A percentile compares a stretch with the other conserved stretches of the same genome.
phyloP scores from a whole-genome alignment of 2,113 vertebrate species.

The Malurus elegans region DNA sequence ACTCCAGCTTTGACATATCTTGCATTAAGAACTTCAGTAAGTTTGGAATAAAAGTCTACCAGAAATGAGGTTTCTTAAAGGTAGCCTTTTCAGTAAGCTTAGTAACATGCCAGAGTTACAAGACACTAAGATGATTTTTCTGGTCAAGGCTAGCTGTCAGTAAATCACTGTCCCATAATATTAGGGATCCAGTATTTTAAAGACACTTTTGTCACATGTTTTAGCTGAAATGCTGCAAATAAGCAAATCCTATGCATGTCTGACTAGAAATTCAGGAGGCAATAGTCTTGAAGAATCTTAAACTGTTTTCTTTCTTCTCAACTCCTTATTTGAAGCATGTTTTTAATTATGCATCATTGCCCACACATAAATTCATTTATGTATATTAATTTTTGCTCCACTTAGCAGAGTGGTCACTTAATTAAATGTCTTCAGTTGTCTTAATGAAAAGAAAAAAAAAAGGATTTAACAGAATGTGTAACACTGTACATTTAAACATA shows the following conservation, averaged over 20 bases:
- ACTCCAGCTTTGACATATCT: neutral
- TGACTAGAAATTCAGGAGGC: constrained; percentile 28
- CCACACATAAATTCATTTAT: constrained; percentile 76
- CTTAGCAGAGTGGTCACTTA: constrained; percentile 82
- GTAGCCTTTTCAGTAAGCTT: neutral
- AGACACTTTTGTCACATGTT: neutral
- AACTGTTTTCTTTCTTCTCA: constrained; percentile 64
- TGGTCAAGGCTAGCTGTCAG: neutral
- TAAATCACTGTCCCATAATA: neutral
- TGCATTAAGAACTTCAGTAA: neutral
- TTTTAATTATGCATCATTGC: constrained; percentile 77
- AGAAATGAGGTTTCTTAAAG: neutral
- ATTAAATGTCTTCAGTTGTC: constrained; percentile 82
- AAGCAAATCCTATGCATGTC: neutral
- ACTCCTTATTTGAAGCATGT: constrained; percentile 60
- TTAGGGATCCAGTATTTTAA: neutral
- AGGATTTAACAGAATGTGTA: constrained; percentile 54
- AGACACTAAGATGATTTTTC: neutral
- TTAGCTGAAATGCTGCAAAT: neutral
- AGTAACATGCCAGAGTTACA: neutral
- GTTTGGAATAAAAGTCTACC: neutral
- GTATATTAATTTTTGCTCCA: constrained; percentile 81
- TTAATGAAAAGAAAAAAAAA: constrained; percentile 63
- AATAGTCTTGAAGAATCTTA: constrained; percentile 45
- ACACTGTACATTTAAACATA: constrained; percentile 71